Evolutionary conservation across 2,113 vertebrate species (phyloP), one percentile per base, ranked within the genome.

Genomic region (Murina feae): DNA sequence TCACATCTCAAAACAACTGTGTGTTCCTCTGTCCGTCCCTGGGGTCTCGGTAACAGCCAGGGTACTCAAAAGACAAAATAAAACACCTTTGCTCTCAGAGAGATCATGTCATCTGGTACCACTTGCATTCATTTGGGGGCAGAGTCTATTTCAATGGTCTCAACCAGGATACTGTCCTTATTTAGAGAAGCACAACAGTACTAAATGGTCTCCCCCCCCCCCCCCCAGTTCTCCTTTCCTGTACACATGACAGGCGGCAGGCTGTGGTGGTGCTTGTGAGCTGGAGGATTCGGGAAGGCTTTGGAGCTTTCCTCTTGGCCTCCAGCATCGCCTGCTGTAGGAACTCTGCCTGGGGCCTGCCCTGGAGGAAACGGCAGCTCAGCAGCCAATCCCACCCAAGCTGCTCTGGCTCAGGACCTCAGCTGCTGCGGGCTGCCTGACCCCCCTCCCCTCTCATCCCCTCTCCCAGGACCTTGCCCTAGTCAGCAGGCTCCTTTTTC

Each of bases 121-220:
- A 30, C 0, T 3, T 32, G 60, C 58, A 49, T 81, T 91, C 32
- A 13, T 81, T 65, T 18, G 1, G 9, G 86, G 51, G 23, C 17
- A 10, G 21, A 13, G 5, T 93, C 88, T 53, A 47, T 69, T 32
- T 79, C 68, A 37, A n/a, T 42, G 13, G n/a, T 68, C 94, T 96
- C 65, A 51, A 6, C 68, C 66, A 17, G 18, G 9, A 28, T 60
- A 44, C n/a, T 0, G 0, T 12, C 63, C 55, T 39, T 49, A 9
- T 44, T 58, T 79, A 39, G 5, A 82, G 58, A 92, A 79, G 58
- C n/a, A 1, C 0, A 11, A 3, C 23, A 37, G 17, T 69, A 85
- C 18, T 25, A 32, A 42, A 42, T 28, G 83, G 32, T 80, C 18
- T 53, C 0, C 3, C 20, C 17, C 20, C 20, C 20, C 20, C 53